phyloP scores from a whole-genome alignment of 92 coral and sea anemone genomes.

The Phenganax marumi region DNA sequence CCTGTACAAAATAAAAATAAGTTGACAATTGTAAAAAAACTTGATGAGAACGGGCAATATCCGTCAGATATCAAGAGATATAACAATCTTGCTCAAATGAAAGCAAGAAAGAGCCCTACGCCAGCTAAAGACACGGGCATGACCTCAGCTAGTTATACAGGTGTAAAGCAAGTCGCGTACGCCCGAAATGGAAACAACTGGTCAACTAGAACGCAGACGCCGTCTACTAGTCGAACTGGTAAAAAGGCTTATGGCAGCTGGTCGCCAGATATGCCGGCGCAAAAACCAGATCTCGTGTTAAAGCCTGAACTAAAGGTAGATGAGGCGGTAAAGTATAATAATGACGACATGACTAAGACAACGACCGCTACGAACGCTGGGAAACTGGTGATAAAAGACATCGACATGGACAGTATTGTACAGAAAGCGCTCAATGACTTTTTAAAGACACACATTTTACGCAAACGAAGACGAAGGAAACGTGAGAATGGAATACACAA shows the following conservation, averaged over 20 bases:
- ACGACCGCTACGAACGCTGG: conserved; percentile 20
- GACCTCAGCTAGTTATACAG: neutral
- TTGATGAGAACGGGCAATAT: conserved; percentile 33
- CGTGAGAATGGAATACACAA: conserved; percentile 19
- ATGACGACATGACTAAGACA: neutral
- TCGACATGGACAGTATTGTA: conserved; percentile 42
- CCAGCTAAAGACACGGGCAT: conserved; percentile 3
- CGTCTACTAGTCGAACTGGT: neutral
- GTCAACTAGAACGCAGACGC: conserved; percentile 22
- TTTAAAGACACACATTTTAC: conserved; percentile 18
- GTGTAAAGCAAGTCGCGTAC: neutral
- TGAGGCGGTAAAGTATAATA: conserved; percentile 36
- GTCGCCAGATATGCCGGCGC: neutral
- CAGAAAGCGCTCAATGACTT: conserved; percentile 35
- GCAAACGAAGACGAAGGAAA: conserved; percentile 25
- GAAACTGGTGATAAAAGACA: conserved; percentile 10
- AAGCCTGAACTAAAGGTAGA: conserved; percentile 30
- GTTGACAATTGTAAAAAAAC: neutral
- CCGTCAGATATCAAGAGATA: conserved; percentile 23
- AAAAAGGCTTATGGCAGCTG: conserved; percentile 8
- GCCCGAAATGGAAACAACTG: conserved; percentile 15
- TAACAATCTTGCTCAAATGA: neutral
- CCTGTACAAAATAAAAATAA: conserved; percentile 16
- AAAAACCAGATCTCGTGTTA: neutral
- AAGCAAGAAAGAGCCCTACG: conserved; percentile 5